phyloP scores from a whole-genome alignment of 2,113 vertebrate species.

The Catharus bicknelli region DNA sequence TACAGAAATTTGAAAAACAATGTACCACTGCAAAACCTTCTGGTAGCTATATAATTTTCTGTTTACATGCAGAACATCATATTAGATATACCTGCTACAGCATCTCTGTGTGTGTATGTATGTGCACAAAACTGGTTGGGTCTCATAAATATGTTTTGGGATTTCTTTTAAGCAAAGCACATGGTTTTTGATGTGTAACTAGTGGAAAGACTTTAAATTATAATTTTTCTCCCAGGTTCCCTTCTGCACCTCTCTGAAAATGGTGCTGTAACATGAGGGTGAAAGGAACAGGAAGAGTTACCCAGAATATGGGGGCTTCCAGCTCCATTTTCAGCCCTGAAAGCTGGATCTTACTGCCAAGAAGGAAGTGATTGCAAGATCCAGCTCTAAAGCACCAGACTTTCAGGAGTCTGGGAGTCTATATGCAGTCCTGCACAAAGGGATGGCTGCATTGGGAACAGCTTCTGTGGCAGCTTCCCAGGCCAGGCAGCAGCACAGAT shows the following conservation, averaged over 20 bases:
- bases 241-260: background rate
- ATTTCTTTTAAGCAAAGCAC: background rate
- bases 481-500: background rate
- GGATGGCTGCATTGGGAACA: background rate
- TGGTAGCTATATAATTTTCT: background rate
- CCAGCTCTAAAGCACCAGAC: background rate
- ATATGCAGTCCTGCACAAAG: background rate
- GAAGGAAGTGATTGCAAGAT: background rate
- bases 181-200: background rate
- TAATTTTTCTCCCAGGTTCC: background rate
- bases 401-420: background rate
- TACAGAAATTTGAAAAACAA: background rate
- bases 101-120: background rate
- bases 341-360: background rate
- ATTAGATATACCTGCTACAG: background rate
- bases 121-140: background rate
- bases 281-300: background rate
- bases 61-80: background rate
- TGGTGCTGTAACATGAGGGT: background rate
- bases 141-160: background rate
- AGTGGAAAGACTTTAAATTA: background rate
- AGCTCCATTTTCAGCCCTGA: background rate
- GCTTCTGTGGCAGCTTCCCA: background rate
- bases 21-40: background rate
- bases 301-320: background rate